Evolutionary conservation across 1,140 invertebrate species (phyloP), one percentile per base, ranked within the genome.

Genomic region (Sycobia sp.): DNA sequence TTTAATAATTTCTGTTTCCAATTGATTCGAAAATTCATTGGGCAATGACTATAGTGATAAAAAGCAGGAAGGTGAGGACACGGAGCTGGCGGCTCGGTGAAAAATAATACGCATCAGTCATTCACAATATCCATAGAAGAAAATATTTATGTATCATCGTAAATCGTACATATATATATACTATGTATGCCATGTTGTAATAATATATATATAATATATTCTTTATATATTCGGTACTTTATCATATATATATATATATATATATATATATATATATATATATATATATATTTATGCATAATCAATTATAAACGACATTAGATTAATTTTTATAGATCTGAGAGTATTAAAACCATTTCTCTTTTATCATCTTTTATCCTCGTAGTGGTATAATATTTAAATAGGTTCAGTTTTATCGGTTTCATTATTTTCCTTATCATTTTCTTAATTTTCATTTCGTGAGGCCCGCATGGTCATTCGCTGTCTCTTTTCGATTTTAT

Each of bases 81-180:
- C 23, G 22, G 3, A 53, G 32, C 63, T 50, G 53, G 59, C 64
- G 59, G 58, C 64, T 55, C 62, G 47, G 53, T 65, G 51, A 54
- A 61, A 62, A 65, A 57, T 67, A 67, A 72, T 67, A 75, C 65
- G 62, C 71, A 73, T 58, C 67, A 73, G 64, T 73, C 72, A 73
- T 69, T 76, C 73, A 70, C 59, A 75, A 75, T 76, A 75, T 72
- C 68, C 61, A 76, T 76, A 74, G 74, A 79, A 79, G 72, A 78
- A 76, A 79, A 77, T 77, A 78, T 72, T 73, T 69, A 70, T 76
- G 73, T 72, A 68, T 74, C 58, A 71, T 65, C 60, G 54, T 70
- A 68, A 66, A 70, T 65, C 56, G 67, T 66, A 70, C 65, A 73
- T 70, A 67, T 74, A 73, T 73, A 73, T 74, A 73, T 73, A 73